Base-by-base conservation (phyloP, 2,797 vertebrate species). In the Leptatherina wallacei region DNA sequence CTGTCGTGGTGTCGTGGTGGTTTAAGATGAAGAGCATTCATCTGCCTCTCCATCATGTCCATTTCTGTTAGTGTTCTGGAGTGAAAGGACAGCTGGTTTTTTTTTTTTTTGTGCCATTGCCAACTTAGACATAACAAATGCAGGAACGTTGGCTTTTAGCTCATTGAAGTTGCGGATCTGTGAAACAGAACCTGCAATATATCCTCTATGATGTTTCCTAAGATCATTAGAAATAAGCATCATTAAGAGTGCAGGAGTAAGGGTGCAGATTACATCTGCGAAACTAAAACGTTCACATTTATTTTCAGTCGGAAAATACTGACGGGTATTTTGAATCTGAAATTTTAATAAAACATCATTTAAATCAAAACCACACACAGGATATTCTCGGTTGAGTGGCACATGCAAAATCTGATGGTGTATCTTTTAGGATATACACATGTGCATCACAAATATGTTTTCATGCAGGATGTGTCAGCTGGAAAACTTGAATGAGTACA, bases 51-150 rank as follows among this genome's bases (percentile, higher is more conserved):
- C 12, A 36, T 62, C 30, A 29, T 20, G 6, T 24, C 13, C 29
- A 57, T 56, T 57, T 57, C 12, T 32, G 18, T 56, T 22, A 10
- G n/a, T 38, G 2, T 44, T 29, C 42, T 56, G 22, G 8, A 0
- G 27, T 57, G 27, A 44, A 44, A 57, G 0, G 0, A 42, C 51
- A 56, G 51, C 52, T 44, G 64, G 12, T 0, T 18, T 3, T 55
- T 38, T 13, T 24, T 65, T 65, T 65, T 13, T 65, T 36, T 18
- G 18, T 30, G 20, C n/a, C n/a, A n/a, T n/a, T 24, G n/a, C 49
- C 49, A 51, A 5, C 9, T 51, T 24, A 12, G 10, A 51, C 8
- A 22, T 22, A 51, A 22, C 2, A 10, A 51, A 24, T 24, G 49
- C 49, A 49, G 20, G 8, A n/a, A 51, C 24, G 22, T 24, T 24